These are phyloP conservation scores for Limenitis camilla DNA, from an alignment of 2,888 invertebrate genomes.

Conservation along the genomic window DNA sequence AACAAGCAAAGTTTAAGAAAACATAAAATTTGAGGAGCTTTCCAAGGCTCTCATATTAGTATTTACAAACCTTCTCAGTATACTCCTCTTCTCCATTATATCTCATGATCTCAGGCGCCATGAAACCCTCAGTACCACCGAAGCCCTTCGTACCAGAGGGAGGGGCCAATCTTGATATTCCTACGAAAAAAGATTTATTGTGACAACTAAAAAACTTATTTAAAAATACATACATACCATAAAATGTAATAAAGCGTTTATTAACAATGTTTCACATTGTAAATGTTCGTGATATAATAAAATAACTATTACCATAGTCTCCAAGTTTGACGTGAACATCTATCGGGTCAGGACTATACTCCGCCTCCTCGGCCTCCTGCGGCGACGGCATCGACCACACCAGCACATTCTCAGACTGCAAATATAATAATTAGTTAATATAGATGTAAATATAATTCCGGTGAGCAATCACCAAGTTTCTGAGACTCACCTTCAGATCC, in stretches of 20 bases:
- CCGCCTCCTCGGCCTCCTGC: slow-evolving; percentile 71
- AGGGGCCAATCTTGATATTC: slow-evolving; percentile 89
- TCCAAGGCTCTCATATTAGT: too few relatives aligned
- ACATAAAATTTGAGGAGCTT: too few relatives aligned
- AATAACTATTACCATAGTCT: slow-evolving; percentile 89
- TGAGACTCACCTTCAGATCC: slow-evolving; percentile 76
- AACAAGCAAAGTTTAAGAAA: too few relatives aligned
- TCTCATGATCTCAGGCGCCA: slow-evolving; percentile 99
- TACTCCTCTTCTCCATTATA: slow-evolving; percentile 99
- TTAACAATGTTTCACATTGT: too few relatives aligned
- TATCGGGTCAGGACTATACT: slow-evolving; percentile 60
- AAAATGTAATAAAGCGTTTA: too few relatives aligned
- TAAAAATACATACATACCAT: not conserved
- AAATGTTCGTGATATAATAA: not conserved
- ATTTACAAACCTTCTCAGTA: slow-evolving; percentile 89
- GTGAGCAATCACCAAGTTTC: not conserved
- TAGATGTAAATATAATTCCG: not conserved
- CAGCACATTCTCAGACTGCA: slow-evolving; percentile 97
- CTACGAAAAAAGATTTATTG: slow-evolving; percentile 37
- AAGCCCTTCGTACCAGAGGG: slow-evolving; percentile 97
- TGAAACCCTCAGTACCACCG: slow-evolving; percentile 99
- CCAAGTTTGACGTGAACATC: slow-evolving; percentile 93
- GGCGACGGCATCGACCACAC: slow-evolving; percentile 97
- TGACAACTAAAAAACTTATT: not conserved
- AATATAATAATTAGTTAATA: not conserved